Evolutionary conservation across 2,797 vertebrate species (phyloP), one percentile per base, ranked within the genome.

Genomic region (Pogonophryne albipinna): DNA sequence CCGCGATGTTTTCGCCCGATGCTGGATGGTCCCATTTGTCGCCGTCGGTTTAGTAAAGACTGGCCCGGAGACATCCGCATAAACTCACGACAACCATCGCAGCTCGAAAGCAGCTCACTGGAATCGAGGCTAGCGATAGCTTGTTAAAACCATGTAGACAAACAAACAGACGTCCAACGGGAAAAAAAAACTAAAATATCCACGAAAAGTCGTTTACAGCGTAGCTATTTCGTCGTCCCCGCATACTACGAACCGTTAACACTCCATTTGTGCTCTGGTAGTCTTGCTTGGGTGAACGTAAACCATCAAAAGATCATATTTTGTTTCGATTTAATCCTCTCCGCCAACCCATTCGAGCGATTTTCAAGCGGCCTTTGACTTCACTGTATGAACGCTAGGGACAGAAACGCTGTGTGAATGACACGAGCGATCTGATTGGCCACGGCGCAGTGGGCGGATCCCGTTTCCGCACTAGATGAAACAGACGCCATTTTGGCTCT

Each of bases 1-100:
- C 90, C 87, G 74, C 83, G 90, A 60, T 94, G 93, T 83, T 91
- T 93, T 92, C 84, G 87, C 71, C 93, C 93, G 80, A 95, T 92
- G 90, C 93, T 95, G 84, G 93, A 93, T 87, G 94, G 88, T 95
- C 94, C 95, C 95, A 96, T 95, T 94, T 95, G 95, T 92, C 83
- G 93, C 89, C 89, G 90, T 91, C 74, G 85, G 78, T 90, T 95
- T 76, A 95, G 86, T 78, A 79, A 68, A 88, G 83, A 78, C 76
- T 87, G 87, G 89, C 92, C 87, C 87, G 84, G 82, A 90, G 91
- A 95, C 93, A 94, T 95, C 92, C 93, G 93, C 91, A 90, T 91
- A 90, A 87, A 91, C 56, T 82, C 58, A 77, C 91, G 73, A 83
- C 89, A 76, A 94, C 91, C 95, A 95, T 94, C 62, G 91, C 93